phyloP scores from a whole-genome alignment of 2,888 invertebrate genomes.

The Drosophila villosipedis region DNA sequence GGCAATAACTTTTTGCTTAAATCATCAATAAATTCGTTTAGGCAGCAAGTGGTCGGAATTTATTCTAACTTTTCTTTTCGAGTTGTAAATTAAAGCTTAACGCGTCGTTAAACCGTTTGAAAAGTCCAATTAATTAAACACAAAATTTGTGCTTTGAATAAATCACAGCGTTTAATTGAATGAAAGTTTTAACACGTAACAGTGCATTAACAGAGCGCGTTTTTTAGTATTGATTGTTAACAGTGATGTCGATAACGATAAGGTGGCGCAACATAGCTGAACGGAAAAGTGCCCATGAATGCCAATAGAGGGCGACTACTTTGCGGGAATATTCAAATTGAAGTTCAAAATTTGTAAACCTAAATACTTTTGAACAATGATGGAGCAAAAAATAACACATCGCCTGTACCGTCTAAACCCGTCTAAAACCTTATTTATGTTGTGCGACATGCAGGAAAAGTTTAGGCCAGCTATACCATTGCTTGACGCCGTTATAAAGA shows the following conservation, averaged over 20 bases:
- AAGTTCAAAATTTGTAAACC: conserved; percentile 20
- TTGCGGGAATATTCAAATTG: conserved; percentile 36
- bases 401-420: conserved; percentile 75
- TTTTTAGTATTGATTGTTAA: conserved; percentile 24
- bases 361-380: neutral
- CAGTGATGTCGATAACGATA: conserved; percentile 43
- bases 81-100: neutral
- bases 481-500: conserved; percentile 89
- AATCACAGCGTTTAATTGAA: conserved; percentile 29
- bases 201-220: conserved; percentile 49
- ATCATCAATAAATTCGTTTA: conserved; percentile 40
- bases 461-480: conserved; percentile 90
- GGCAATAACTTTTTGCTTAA: conserved; percentile 20
- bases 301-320: conserved; percentile 25
- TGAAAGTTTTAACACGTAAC: conserved; percentile 33
- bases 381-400: conserved; percentile 24
- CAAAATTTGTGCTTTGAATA: conserved; percentile 25
- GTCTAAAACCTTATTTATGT: conserved; percentile 89
- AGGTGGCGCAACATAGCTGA: neutral
- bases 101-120: neutral
- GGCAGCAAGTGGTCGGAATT: conserved; percentile 5
- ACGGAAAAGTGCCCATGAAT: neutral
- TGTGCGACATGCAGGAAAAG: conserved; percentile 93
- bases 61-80: neutral
- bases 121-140: conserved; percentile 8